These are phyloP conservation scores for Luffia ferchaultella DNA, from an alignment of 2,888 invertebrate species.

Conservation along the genomic window DNA sequence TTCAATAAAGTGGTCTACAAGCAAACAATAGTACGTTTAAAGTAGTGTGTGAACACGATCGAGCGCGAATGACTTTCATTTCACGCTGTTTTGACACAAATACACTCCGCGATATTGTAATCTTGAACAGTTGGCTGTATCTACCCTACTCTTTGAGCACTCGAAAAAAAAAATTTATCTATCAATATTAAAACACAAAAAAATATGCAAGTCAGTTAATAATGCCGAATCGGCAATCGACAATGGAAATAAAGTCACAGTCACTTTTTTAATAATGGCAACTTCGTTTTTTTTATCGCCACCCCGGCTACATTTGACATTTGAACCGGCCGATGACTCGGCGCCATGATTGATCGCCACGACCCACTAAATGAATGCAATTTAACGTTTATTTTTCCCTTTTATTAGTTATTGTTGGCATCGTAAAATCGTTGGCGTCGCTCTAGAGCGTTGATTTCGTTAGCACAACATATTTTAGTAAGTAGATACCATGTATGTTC, in stretches of 20 bases:
- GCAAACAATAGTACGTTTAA: conserved; percentile 35
- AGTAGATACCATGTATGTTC: too few relatives aligned
- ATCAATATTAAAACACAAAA: conserved; percentile 66
- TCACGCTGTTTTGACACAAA: conserved; percentile 39
- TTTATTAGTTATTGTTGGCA: conserved; percentile 30
- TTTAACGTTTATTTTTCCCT: conserved; percentile 55
- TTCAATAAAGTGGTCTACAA: conserved; percentile 32
- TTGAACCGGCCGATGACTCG: conserved; percentile 64
- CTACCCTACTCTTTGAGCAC: conserved; percentile 20
- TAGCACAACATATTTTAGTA: too few relatives aligned
- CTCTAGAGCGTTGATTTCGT: background rate
- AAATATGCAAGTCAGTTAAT: conserved; percentile 67
- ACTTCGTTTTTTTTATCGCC: conserved; percentile 58
- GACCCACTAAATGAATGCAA: conserved; percentile 63
- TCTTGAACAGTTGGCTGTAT: conserved; percentile 1
- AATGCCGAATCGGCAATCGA: conserved; percentile 64
- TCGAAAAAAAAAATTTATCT: conserved; percentile 56
- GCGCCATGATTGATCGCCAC: conserved; percentile 59
- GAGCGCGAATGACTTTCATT: conserved; percentile 47
- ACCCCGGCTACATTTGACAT: conserved; percentile 62
- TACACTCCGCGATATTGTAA: conserved; percentile 3
- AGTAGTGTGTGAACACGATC: conserved; percentile 44
- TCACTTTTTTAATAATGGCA: conserved; percentile 67
- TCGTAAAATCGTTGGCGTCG: background rate
- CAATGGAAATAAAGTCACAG: conserved; percentile 66